phyloP scores from a whole-genome alignment of 2,888 invertebrate genomes.

The Beris chalybata region DNA sequence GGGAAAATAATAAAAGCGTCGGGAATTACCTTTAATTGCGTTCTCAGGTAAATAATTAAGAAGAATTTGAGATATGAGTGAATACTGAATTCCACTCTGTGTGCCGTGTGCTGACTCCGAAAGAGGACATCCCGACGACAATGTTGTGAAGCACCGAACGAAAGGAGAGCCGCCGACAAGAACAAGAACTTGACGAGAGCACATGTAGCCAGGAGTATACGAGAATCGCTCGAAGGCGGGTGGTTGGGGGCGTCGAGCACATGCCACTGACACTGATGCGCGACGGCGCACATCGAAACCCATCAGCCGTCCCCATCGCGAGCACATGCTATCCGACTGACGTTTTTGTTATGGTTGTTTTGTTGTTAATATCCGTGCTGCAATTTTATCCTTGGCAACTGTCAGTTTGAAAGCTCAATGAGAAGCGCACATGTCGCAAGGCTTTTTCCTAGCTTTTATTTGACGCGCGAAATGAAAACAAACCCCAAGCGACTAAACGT shows the following conservation, averaged over 20 bases:
- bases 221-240: constrained; percentile 18
- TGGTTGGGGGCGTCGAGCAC: constrained; percentile 31
- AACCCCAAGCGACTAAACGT: constrained; percentile 18
- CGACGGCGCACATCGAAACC: constrained; percentile 15
- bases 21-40: constrained; percentile 34
- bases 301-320: constrained; percentile 26
- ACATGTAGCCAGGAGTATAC: constrained; percentile 9
- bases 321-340: constrained; percentile 9
- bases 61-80: constrained; percentile 28
- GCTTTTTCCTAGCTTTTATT: constrained; percentile 36
- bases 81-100: constrained; percentile 27
- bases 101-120: background rate
- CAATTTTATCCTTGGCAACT: constrained; percentile 6
- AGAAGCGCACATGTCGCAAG: constrained; percentile 28
- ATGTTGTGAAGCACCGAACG: constrained; percentile 21
- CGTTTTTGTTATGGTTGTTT: constrained; percentile 17
- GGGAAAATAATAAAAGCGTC: constrained; percentile 3
- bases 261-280: constrained; percentile 1
- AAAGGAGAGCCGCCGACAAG: constrained; percentile 8
- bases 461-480: constrained; percentile 34
- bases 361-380: constrained; percentile 3
- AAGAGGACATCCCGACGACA: background rate
- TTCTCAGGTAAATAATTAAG: constrained; percentile 34
- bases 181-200: background rate
- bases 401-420: constrained; percentile 20